These are phyloP conservation scores for Iselma pallidipennis DNA, from an alignment of 2,888 invertebrate species.

Conservation along the genomic window DNA sequence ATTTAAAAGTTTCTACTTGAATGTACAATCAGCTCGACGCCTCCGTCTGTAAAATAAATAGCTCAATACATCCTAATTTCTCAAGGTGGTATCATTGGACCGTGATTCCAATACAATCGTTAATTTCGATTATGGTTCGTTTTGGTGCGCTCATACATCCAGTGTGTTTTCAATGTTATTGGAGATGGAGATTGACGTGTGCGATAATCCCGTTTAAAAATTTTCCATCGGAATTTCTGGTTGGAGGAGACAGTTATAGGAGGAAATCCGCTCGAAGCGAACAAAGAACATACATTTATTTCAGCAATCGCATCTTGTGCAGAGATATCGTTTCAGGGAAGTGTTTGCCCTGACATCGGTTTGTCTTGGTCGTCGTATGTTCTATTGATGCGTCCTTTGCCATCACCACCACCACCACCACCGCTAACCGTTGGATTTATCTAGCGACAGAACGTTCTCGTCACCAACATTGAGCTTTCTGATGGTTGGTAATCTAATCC, in stretches of 20 bases:
- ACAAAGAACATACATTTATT: conserved; percentile 36
- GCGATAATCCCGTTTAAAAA: conserved; percentile 1
- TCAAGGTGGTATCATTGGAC: neutral
- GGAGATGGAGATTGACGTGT: neutral
- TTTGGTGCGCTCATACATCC: neutral
- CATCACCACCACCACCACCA: conserved; percentile 17
- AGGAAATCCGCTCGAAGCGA: conserved; percentile 8
- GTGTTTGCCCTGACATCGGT: conserved; percentile 34
- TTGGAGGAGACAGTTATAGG: neutral
- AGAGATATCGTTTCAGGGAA: conserved; percentile 29
- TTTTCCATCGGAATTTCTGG: neutral
- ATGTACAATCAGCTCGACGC: neutral
- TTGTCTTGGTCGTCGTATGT: conserved; percentile 29
- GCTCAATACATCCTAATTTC: neutral
- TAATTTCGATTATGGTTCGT: neutral
- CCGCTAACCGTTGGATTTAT: conserved; percentile 26
- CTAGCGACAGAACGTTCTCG: conserved; percentile 18
- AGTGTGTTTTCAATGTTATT: neutral
- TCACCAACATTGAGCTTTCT: conserved; percentile 29
- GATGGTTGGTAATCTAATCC: conserved; percentile 42
- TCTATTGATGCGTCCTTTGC: conserved; percentile 32
- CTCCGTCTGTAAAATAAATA: neutral
- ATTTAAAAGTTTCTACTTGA: neutral
- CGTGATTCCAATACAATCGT: neutral
- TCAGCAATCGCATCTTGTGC: conserved; percentile 32